Evolutionary conservation across 1,140 invertebrate genomes (phyloP), one percentile per base, ranked within the genome.

Genomic region (Hesperophylax magnus): DNA sequence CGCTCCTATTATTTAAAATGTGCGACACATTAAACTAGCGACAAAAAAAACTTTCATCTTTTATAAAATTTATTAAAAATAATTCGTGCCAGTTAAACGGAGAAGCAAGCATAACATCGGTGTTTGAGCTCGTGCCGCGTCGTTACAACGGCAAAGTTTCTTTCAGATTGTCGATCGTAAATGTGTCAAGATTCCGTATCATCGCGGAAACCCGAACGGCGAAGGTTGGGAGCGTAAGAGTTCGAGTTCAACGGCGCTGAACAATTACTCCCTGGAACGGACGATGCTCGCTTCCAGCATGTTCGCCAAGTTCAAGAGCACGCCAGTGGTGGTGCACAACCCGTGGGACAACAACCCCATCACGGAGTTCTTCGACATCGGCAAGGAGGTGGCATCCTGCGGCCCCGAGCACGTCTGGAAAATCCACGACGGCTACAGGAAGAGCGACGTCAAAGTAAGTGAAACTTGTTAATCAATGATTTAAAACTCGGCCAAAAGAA

Each of bases 391-490:
- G 63, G 96, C 95, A 22, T 97, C 94, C 74, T 97, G 96, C 20
- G 98, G 98, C 0, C 97, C 97, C 0, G 97, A 98, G 86, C 92
- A 97, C 79, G 93, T 97, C 8, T 99, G 98, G 98, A 95, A 94
- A 85, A 96, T 98, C 78, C 95, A 97, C 86, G 97, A 99, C 84
- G 97, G 95, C 0, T 95, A 95, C 85, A 89, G 96, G 77, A 97
- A 97, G 87, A 95, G 93, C 65, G 97, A 98, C 85, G 94, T 95
- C 83, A 97, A 97, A 95, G 97, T 98, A 89, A 92, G 92, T 89
- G 11, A 47, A 47, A 47, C 39, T 14, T 47, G 9, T 47, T 39
- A 39, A 7, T 31, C 7, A 2, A 31, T 31, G 8, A 39, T 8
- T 9, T 9, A 39, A 39, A 8, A 5, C 9, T 5, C 34, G 4